Evolutionary conservation across 2,113 vertebrate species (phyloP), one percentile per base, ranked within the genome.

Genomic region (Eolophus roseicapilla): DNA sequence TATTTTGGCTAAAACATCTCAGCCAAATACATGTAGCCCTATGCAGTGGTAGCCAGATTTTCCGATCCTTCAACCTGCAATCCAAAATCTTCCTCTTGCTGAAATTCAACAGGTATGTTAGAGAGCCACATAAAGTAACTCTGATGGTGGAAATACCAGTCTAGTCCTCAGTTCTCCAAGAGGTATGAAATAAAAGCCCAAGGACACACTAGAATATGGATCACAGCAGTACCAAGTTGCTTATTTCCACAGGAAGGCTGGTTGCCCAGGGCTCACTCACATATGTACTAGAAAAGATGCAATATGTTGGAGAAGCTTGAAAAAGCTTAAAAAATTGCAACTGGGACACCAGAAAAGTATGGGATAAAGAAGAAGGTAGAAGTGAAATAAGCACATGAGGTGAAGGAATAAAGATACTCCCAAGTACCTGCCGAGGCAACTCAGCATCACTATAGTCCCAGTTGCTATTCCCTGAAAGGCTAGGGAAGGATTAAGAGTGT

Each of bases 381-480:
- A 82, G 4, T 41, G 62, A 87, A 89, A 69, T 10, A 23, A 55
- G 50, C 12, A 28, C 5, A 5, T 11, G 50, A 68, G n/a, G 27
- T 27, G 20, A 68, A 71, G 25, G 16, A 16, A 50, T 53, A 35
- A 62, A 93, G 24, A 23, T 10, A 46, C 2, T 49, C 24, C 19
- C 15, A 46, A 37, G 14, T 9, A 29, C 11, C 2, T 6, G n/a
- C 2, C 23, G 44, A 47, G 71, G 27, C 9, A 63, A 17, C 3
- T 28, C 12, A 71, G 37, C n/a, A 33, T 20, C 52, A 24, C 31
- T 39, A 23, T 28, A 63, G 25, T 11, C 7, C 21, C 21, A n/a
- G 0, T 1, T 53, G 25, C 3, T 28, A 1, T 28, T 69, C 50
- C 18, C 24, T 49, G 60, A 47, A 35, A 4, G 5, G 18, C 6